Base-by-base conservation (phyloP, 2,797 vertebrate genomes). In the Salmo trutta region DNA sequence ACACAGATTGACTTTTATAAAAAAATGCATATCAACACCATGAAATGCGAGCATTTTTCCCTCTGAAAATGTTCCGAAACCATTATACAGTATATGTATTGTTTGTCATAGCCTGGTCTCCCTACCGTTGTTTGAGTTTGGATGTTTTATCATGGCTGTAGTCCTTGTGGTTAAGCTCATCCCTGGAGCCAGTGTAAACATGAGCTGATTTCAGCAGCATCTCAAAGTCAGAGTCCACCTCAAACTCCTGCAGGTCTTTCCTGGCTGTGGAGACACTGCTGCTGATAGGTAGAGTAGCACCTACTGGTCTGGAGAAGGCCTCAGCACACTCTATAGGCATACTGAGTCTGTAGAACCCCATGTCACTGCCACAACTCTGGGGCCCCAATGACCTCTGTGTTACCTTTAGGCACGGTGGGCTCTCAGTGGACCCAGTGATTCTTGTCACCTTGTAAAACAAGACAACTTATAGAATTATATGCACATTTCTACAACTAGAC, bases 101-200 rank as follows among this genome's bases (percentile, higher is more conserved):
- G 64, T 41, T 21, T 70, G 29, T 6, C 27, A 14, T 16, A 2
- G 29, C 21, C 59, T 24, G 29, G 73, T 33, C 1, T 81, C 90
- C 84, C 74, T 81, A 97, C 98, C 97, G 95, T 86, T 98, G 98
- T 85, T 98, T 99, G 78, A 97, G 89, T 86, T 94, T 96, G 75
- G 97, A 97, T 47, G 97, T 96, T 80, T 98, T 99, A 76, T 99
- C 98, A 74, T 98, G 96, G 85, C 93, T 90, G 52, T 96, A 96
- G 90, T 99, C 97, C 88, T 98, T 99, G 83, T 98, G 94, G 89
- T 96, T 97, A 77, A 98, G 94, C 83, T 98, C 97, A 67, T 97
- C 89, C 90, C 95, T 96, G 2, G 97, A 95, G 75, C 94, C 94
- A 31, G 95, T 84, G 83, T 96, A 96, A 77, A 93, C 95, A 65